Evolutionary conservation across 2,797 vertebrate genomes (phyloP), one percentile per base, ranked within the genome.

Genomic region (Paguma larvata): DNA sequence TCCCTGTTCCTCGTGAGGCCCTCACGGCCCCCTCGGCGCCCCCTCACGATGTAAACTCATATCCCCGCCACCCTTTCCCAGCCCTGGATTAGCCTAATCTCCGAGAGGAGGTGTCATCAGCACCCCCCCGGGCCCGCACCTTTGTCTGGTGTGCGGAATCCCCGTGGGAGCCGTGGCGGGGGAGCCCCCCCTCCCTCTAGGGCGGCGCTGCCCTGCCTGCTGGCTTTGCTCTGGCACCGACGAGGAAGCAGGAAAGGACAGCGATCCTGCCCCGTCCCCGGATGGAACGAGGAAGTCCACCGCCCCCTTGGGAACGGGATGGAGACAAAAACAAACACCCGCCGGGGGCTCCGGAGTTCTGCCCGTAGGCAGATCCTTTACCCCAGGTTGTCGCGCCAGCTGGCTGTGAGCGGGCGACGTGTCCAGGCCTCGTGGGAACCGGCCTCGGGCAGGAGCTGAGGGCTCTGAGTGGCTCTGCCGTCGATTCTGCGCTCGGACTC

Each of bases 41-140:
- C 12, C 15, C 68, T 48, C 9, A 1, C 1, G 6, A 1, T 6
- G 0, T 6, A 15, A 67, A 38, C 11, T 6, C 3, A 3, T 3
- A 6, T 2, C n/a, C n/a, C n/a, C 2, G 14, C 9, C 34, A 1
- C 9, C 25, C 44, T 46, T 82, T 78, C 77, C 82, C 72, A 79
- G 8, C 16, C 1, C 16, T 10, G 30, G 34, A 23, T 63, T 80
- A 25, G 38, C 38, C 63, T 32, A 16, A 62, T 16, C 78, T 11
- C 6, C 12, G 44, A 38, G 56, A 18, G 14, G 14, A 67, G 68
- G 27, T 8, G 7, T 18, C 18, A 4, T 59, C 19, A 2, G 7
- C 67, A 3, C 8, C 38, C 38, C 15, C 2, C 4, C 16, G 77
- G 56, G 44, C 32, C 44, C 56, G 67, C 19, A n/a, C 46, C 59